phyloP scores from a whole-genome alignment of 2,888 invertebrate genomes.

The Heliconius ethilla region DNA sequence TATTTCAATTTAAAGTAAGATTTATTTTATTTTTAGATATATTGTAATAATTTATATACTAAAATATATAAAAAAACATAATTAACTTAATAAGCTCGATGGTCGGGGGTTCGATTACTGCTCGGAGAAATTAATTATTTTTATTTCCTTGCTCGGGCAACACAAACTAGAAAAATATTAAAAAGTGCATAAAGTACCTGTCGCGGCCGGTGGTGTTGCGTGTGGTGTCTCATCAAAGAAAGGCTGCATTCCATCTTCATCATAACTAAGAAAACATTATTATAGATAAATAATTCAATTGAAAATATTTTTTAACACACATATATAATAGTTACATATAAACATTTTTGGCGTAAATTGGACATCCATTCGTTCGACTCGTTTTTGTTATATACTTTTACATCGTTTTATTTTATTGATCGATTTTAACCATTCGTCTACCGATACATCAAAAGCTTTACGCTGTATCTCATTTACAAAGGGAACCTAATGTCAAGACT shows the following conservation, averaged over 20 bases:
- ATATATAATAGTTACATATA: no score
- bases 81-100: not conserved
- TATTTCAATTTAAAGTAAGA: no score
- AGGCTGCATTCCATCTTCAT: conserved; percentile 78
- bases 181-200: conserved; percentile 57
- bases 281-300: no score
- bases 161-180: not conserved
- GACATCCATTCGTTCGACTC: not conserved
- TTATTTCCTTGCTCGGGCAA: not conserved
- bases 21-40: conserved; percentile 5
- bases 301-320: not conserved
- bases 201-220: conserved; percentile 74
- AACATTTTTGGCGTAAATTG: not conserved
- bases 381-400: no score
- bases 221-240: conserved; percentile 79
- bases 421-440: no score
- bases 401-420: no score
- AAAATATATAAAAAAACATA: not conserved
- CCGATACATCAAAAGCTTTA: no score
- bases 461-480: no score
- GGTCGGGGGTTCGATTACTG: not conserved
- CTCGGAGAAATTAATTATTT: not conserved
- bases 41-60: not conserved
- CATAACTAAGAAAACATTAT: conserved; percentile 61
- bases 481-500: no score